Conservation (phyloP, 2,888 invertebrate species). For the Oxyteleia sp. region DNA sequence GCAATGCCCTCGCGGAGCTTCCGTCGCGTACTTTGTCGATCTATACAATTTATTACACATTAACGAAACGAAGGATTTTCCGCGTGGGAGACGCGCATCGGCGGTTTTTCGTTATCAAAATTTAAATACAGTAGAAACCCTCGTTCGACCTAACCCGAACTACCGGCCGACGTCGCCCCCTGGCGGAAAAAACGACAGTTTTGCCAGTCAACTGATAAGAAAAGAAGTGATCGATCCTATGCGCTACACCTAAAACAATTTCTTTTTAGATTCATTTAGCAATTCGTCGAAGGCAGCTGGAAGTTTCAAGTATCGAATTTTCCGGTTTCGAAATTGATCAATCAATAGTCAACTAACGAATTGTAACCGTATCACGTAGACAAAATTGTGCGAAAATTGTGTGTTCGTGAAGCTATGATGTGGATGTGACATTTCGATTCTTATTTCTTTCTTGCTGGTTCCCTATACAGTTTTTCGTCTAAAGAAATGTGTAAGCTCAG, state of each 20-base stretch:
- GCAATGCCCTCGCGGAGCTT: too few species aligned
- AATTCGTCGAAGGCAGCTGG: slow-evolving; percentile 42
- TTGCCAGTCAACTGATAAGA: slow-evolving; percentile 14
- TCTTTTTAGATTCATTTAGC: slow-evolving; percentile 28
- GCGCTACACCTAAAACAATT: slow-evolving; percentile 20
- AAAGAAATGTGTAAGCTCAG: slow-evolving; percentile 26
- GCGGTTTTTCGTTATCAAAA: not conserved
- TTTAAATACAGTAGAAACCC: not conserved
- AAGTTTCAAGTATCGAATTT: slow-evolving; percentile 27
- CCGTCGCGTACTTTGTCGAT: too few species aligned
- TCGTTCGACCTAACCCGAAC: not conserved
- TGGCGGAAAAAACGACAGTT: not conserved
- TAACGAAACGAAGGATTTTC: slow-evolving; percentile 2
- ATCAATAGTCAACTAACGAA: slow-evolving; percentile 3
- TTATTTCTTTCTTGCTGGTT: slow-evolving; percentile 14
- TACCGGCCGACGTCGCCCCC: not conserved
- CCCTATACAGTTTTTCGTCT: not conserved
- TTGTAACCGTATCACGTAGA: not conserved
- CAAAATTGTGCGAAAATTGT: slow-evolving; percentile 49
- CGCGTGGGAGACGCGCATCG: too few species aligned
- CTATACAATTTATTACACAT: too few species aligned
- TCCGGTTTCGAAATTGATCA: slow-evolving; percentile 15
- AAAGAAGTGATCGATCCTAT: slow-evolving; percentile 11
- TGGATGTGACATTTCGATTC: slow-evolving; percentile 19
- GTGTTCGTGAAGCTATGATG: slow-evolving; percentile 40